These are phyloP conservation scores for Labia minor DNA, from an alignment of 2,888 invertebrate genomes.

Conservation along the genomic window DNA sequence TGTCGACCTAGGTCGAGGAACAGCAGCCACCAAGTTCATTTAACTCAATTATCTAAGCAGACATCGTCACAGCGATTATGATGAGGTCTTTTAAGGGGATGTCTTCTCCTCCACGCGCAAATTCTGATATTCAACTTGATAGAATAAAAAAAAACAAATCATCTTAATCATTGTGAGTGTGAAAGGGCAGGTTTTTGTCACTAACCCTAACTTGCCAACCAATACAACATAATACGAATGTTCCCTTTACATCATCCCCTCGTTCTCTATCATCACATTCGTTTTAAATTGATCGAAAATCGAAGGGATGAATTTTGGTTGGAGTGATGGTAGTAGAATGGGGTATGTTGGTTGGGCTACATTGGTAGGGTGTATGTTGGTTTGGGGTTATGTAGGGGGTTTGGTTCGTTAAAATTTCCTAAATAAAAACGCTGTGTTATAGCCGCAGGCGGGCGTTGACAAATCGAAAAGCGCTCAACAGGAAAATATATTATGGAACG, in stretches of 20 bases:
- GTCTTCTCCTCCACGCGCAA: background rate
- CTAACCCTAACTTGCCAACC: background rate
- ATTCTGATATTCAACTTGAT: background rate
- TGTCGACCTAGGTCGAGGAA: background rate
- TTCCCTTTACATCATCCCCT: no score
- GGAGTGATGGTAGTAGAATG: background rate
- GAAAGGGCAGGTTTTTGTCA: background rate
- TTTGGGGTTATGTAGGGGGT: background rate
- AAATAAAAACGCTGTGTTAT: background rate
- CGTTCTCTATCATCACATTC: background rate
- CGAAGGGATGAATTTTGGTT: background rate
- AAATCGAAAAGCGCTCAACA: constrained; percentile 13
- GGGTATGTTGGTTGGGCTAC: background rate
- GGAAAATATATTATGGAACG: constrained; percentile 1
- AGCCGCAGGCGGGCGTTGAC: background rate
- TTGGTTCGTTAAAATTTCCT: background rate
- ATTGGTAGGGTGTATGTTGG: background rate
- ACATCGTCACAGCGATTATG: background rate
- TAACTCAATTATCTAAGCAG: background rate
- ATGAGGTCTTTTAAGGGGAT: no score
- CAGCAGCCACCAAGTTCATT: background rate
- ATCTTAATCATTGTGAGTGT: background rate
- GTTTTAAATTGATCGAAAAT: constrained; percentile 8
- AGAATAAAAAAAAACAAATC: background rate
- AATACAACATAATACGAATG: background rate